phyloP scores from a whole-genome alignment of 2,888 invertebrate species.

The Minunthozetes semirufus region DNA sequence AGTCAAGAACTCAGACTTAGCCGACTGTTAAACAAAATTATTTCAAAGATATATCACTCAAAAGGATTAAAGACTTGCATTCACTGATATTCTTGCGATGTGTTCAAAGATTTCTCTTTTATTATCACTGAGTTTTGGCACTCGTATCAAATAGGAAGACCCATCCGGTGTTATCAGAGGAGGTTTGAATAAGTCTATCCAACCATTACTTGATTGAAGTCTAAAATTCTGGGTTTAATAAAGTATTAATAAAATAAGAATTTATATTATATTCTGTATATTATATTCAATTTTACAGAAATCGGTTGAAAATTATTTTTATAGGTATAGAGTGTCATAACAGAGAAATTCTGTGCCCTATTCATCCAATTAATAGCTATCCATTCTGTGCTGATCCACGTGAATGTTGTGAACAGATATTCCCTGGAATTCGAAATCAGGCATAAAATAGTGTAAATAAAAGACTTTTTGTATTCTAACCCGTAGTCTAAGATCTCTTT shows the following conservation, averaged over 20 bases:
- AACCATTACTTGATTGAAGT: not conserved
- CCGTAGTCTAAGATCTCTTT: not conserved
- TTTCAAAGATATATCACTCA: not conserved
- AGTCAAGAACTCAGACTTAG: not conserved
- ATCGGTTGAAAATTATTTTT: not conserved
- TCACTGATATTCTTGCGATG: not conserved
- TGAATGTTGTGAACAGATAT: not conserved
- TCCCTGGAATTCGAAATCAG: not conserved
- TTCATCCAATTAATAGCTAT: conserved; percentile 5
- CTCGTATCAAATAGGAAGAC: not conserved
- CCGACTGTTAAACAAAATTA: not conserved
- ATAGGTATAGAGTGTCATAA: not conserved
- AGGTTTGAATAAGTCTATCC: not conserved
- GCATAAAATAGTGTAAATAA: not conserved
- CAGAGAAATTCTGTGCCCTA: conserved; percentile 1
- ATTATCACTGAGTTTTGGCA: not conserved
- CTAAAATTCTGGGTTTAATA: not conserved
- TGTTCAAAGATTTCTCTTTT: not conserved
- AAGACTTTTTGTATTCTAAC: not conserved
- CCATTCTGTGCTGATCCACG: not conserved
- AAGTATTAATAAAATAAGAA: not conserved
- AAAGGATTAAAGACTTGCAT: not conserved
- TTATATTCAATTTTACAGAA: not conserved
- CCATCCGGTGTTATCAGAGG: not conserved
- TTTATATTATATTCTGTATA: not conserved